A percentile compares a stretch with the other conserved stretches of the same genome.
phyloP scores from a whole-genome alignment of 1,140 invertebrate species.

The Drosophila santomea region DNA sequence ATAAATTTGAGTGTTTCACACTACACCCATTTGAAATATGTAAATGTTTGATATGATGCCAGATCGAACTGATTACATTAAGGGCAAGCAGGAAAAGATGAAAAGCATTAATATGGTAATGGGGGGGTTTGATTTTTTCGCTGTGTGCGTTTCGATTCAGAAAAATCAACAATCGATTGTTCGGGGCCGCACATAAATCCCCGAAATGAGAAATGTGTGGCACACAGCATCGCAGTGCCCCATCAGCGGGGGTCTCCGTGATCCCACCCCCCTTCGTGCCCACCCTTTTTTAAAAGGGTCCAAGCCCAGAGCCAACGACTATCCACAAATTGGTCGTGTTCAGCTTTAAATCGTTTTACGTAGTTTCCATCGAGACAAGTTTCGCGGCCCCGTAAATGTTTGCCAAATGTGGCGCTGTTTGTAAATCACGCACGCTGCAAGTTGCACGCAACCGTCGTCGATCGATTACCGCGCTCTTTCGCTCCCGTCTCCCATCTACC shows the following conservation, averaged over 20 bases:
- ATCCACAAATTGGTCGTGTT: conserved; percentile 81
- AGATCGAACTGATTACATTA: conserved; percentile 14
- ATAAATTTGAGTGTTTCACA: conserved; percentile 11
- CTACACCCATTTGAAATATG: conserved; percentile 3
- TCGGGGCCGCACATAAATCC: conserved; percentile 64
- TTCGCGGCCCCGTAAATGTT: conserved; percentile 67
- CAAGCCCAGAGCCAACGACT: conserved; percentile 33
- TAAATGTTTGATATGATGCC: conserved; percentile 15
- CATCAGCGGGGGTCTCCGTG: conserved; percentile 25
- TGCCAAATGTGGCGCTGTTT: conserved; percentile 81
- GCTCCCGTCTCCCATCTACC: neutral
- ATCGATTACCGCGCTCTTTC: conserved; percentile 57
- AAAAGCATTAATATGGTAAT: conserved; percentile 25
- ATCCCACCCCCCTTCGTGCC: neutral
- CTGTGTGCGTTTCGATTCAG: conserved; percentile 47
- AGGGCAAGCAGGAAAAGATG: neutral
- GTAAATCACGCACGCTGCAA: conserved; percentile 77
- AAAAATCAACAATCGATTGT: conserved; percentile 75
- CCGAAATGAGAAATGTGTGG: conserved; percentile 67
- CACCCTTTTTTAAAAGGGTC: conserved; percentile 13
- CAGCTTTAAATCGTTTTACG: conserved; percentile 82
- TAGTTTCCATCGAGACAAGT: conserved; percentile 76
- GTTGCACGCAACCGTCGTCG: conserved; percentile 62
- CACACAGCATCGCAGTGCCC: conserved; percentile 47
- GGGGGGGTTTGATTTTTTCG: conserved; percentile 20